Evolutionary conservation across 2,797 vertebrate species (phyloP), one percentile per base, ranked within the genome.

Genomic region (Pseudochirops corinnae): DNA sequence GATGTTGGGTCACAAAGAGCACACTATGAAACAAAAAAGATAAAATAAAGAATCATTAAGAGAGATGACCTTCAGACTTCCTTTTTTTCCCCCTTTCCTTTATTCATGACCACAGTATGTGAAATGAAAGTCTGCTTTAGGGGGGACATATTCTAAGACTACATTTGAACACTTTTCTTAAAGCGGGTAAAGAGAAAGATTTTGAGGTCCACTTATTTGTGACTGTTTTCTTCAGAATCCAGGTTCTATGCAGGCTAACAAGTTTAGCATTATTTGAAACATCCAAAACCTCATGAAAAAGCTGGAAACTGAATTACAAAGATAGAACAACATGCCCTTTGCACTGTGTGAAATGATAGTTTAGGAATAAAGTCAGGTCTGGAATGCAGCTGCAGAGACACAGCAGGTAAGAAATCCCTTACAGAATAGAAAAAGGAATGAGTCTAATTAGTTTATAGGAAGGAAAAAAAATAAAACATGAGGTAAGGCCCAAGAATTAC

Each of bases 371-470:
- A 97, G 95, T 90, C 94, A 95, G 94, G 91, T 58, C 31, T 90
- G 91, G 52, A 52, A 74, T 97, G 58, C 94, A 97, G 96, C 92
- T 97, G 95, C 94, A 67, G 92, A 96, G 24, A 94, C 91, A 92
- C 94, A 95, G 94, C 95, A 97, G 94, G 95, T 39, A 97, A 56
- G 94, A 92, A 95, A 96, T 94, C 93, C 95, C 67, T 97, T 96
- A 95, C 62, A 55, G 95, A 90, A 95, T 96, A 96, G 97, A 95
- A 94, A 97, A 96, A 97, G 94, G 96, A 67, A 97, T 67, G 87
- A 96, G 60, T 21, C 93, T 92, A 95, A 92, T 56, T 92, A 91
- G 91, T 94, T 95, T 93, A 93, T 55, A 92, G 50, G 50, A 14
- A 95, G 46, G 92, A 26, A 74, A 33, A 62, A 92, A 96, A 96